phyloP scores from a whole-genome alignment of 2,888 invertebrate species.

The Agrotis puta region DNA sequence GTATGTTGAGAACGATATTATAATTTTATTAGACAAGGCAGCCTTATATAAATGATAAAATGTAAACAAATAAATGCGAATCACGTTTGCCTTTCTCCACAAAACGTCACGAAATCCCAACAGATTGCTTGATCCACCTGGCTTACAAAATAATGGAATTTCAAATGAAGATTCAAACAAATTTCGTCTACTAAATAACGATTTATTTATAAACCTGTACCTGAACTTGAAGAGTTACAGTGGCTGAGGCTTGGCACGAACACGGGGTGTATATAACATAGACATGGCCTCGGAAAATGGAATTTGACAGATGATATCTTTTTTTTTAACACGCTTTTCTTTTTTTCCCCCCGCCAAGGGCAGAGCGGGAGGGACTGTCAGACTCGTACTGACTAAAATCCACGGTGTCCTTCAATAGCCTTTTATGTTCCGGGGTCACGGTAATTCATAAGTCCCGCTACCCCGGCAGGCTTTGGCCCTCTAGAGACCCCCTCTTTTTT shows the following conservation, averaged over 20 bases:
- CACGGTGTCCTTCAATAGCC: too few species aligned
- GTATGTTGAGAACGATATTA: too few species aligned
- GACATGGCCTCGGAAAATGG: not conserved
- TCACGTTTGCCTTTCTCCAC: not conserved
- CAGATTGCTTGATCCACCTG: slow-evolving; percentile 13
- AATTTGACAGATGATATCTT: too few species aligned
- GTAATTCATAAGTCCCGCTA: too few species aligned
- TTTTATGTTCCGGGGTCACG: too few species aligned
- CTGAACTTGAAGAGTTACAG: not conserved
- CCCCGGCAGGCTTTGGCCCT: too few species aligned
- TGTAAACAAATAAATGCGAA: not conserved
- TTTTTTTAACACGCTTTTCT: too few species aligned
- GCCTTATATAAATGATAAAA: not conserved
- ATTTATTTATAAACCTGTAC: not conserved
- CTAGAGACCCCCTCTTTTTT: too few species aligned
- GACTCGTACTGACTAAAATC: too few species aligned
- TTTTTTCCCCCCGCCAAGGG: too few species aligned
- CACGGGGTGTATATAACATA: not conserved
- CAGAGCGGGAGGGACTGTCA: too few species aligned
- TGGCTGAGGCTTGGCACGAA: not conserved
- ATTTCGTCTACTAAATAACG: slow-evolving; percentile 13
- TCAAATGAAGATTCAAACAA: slow-evolving; percentile 30
- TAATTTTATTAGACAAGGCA: not conserved
- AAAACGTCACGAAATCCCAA: slow-evolving; percentile 13
- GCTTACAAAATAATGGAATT: slow-evolving; percentile 42